Base-by-base conservation (phyloP, 1,140 invertebrate genomes). In the Delia radicum region DNA sequence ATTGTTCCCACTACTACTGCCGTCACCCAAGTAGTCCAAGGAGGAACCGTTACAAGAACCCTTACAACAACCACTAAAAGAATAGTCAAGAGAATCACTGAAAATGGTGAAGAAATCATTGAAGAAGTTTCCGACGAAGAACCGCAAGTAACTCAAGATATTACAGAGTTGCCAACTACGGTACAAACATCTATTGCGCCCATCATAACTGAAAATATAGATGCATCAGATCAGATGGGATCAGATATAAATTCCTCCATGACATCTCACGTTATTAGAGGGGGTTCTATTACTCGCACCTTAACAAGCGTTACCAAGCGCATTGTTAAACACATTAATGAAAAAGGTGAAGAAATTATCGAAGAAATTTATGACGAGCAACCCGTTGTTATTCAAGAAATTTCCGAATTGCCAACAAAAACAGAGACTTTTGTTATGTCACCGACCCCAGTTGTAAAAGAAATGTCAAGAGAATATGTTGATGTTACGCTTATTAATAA, bases 21-120 rank as follows among this genome's bases (percentile, higher is more conserved):
- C 13, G n/a, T 24, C n/a, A 69, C 65, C 3, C 29, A 62, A n/a
- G 63, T 72, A 0, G 71, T 72, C 4, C 77, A 80, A 27, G 81
- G 80, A 18, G 83, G 83, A 55, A 82, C 81, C 12, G 80, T 85
- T 28, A 82, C 80, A 1, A 84, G 80, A 62, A 85, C 83, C 15
- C 79, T 79, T 8, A 85, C 83, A 15, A 82, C 82, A 4, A 85
- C 82, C 69, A 85, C 80, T 3, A 85, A 83, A n/a, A 79, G 81
- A 24, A 83, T 85, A 27, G 65, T 85, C 1, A 85, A 85, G 28
- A 81, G 79, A 15, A 81, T 85, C 0, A 85, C 77, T 10, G 83
- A 79, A 26, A 81, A 82, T 28, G 83, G 83, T 4, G 79, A 85
- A 67, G 83, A 83, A 76, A 73, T 83, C 18, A 77, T 85, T 18